Percentiles rank a stretch among this genome's conserved stretches.
Conservation (phyloP, 2,113 vertebrate species). For the Martes martes region DNA sequence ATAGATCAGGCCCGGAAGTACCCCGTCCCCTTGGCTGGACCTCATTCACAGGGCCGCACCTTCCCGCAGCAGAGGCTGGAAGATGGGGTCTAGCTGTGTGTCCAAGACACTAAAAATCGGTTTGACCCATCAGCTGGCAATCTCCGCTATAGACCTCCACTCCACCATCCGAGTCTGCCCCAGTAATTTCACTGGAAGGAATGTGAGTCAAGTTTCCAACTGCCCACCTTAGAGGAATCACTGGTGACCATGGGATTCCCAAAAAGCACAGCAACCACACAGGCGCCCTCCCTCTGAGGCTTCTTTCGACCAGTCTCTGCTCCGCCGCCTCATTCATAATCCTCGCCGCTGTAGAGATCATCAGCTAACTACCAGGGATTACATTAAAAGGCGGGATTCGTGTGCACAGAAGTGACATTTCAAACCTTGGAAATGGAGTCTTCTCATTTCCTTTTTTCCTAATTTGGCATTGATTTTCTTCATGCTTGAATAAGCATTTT, state of each 20-base stretch:
- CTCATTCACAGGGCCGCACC: neutral
- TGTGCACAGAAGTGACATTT: neutral
- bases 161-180: accelerated
- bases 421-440: neutral
- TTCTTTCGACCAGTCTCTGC: neutral
- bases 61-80: neutral
- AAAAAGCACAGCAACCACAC: neutral
- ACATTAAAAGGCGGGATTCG: neutral
- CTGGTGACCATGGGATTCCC: neutral
- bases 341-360: neutral
- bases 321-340: neutral
- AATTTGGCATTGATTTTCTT: slow-evolving; percentile 50
- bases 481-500: slow-evolving; percentile 16
- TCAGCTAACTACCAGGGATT: neutral
- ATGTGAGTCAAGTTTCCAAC: neutral
- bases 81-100: neutral
- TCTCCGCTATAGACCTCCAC: neutral
- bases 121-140: neutral
- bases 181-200: neutral
- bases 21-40: neutral
- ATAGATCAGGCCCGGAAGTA: neutral
- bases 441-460: neutral
- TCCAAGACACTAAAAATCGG: neutral
- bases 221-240: neutral
- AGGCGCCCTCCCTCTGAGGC: neutral